These are phyloP conservation scores for Leucophenga varia DNA, from an alignment of 1,140 invertebrate genomes.

Conservation along the genomic window DNA sequence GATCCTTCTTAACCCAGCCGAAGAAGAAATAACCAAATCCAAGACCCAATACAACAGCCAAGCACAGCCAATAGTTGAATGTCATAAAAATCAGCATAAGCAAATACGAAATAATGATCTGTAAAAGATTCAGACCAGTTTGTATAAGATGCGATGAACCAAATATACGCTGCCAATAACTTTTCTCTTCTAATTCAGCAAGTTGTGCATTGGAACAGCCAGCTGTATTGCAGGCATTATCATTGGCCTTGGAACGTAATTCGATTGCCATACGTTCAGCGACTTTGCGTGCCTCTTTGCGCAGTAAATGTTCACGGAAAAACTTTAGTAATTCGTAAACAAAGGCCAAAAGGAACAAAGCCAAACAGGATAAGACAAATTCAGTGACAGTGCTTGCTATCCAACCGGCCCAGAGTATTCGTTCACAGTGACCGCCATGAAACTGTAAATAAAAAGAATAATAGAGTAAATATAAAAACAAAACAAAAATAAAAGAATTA, in stretches of 20 bases:
- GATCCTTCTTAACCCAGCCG: constrained; percentile 67
- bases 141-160: constrained; percentile 70
- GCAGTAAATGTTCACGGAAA: constrained; percentile 31
- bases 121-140: constrained; percentile 83
- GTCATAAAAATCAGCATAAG: constrained; percentile 98
- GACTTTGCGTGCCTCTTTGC: constrained; percentile 22
- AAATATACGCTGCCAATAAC: constrained; percentile 33
- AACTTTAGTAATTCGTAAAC: constrained; percentile 48
- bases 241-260: constrained; percentile 18
- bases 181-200: constrained; percentile 26
- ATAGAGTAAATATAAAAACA: neutral
- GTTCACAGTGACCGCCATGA: constrained; percentile 72
- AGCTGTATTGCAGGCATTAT: constrained; percentile 11
- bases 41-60: constrained; percentile 83
- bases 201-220: constrained; percentile 28
- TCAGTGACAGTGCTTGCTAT: constrained; percentile 37
- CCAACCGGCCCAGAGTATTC: constrained; percentile 81
- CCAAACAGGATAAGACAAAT: constrained; percentile 40
- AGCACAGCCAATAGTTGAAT: constrained; percentile 91
- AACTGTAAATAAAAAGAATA: constrained; percentile 61
- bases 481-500: no score
- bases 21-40: constrained; percentile 90
- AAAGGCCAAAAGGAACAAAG: constrained; percentile 37
- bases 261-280: constrained; percentile 29
- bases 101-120: constrained; percentile 87